Evolutionary conservation across 2,888 invertebrate genomes (phyloP).

Genomic region (Drosophila phalerata): DNA sequence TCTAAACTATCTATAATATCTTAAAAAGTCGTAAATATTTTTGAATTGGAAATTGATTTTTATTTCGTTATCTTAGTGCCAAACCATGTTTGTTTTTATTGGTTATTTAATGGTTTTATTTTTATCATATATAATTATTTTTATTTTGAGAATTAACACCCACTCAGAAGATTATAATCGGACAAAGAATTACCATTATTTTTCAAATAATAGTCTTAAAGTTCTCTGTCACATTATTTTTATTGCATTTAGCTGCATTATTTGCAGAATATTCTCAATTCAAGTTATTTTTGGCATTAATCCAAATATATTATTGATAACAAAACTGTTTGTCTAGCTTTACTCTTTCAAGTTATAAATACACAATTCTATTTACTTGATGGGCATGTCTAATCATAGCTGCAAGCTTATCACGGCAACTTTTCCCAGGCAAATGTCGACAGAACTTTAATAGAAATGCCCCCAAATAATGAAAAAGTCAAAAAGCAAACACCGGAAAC

Average conservation of each 20-base stretch:
- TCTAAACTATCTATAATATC: constrained; percentile 11
- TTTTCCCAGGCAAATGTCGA: constrained; percentile 66
- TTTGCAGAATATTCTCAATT: constrained; percentile 1
- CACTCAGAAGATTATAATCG: constrained; percentile 11
- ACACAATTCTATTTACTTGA: constrained; percentile 41
- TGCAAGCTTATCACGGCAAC: constrained; percentile 59
- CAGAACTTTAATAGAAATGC: constrained; percentile 31
- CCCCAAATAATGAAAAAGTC: constrained; percentile 19
- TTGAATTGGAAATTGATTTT: constrained; percentile 29
- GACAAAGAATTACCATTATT: not conserved
- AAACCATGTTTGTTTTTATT: constrained; percentile 17
- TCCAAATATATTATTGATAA: constrained; percentile 33
- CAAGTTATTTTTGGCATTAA: constrained; percentile 29
- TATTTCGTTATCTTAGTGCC: constrained; percentile 3
- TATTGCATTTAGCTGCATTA: not conserved
- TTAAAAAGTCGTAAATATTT: constrained; percentile 34
- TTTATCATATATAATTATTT: not conserved
- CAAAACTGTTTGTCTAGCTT: constrained; percentile 23
- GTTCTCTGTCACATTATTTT: not conserved
- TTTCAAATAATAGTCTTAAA: not conserved
- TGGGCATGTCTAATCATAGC: constrained; percentile 54
- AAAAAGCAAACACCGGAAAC: constrained; percentile 66
- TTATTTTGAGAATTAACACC: constrained; percentile 14
- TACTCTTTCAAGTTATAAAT: constrained; percentile 21
- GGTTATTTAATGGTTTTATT: constrained; percentile 6